A percentile compares a stretch with the other conserved stretches of the same genome.
Conservation (phyloP, 2,888 invertebrate genomes). For the Bruchidius siliquastri region DNA sequence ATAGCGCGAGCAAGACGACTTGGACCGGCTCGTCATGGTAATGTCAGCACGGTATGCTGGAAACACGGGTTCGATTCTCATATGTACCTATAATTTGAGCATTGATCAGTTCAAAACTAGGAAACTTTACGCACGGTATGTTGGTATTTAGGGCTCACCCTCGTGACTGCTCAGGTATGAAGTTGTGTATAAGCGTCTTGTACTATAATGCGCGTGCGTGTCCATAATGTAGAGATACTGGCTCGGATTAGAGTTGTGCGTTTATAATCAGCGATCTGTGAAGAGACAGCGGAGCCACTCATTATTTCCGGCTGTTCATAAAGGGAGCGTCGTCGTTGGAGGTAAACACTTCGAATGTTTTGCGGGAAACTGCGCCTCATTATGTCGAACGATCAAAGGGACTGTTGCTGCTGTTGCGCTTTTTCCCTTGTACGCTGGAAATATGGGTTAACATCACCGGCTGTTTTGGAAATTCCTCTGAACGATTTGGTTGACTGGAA, state of each 20-base stretch:
- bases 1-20: too few relatives aligned
- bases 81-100: too few relatives aligned
- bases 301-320: background rate
- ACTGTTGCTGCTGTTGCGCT: background rate
- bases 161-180: too few relatives aligned
- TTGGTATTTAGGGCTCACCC: too few relatives aligned
- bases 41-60: too few relatives aligned
- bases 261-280: background rate
- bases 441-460: background rate
- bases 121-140: too few relatives aligned
- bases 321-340: background rate
- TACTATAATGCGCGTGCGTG: background rate
- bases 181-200: background rate
- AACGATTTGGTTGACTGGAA: background rate
- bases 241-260: background rate
- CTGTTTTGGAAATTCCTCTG: background rate
- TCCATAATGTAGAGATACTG: background rate
- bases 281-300: background rate
- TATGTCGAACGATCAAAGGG: background rate
- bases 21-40: too few relatives aligned
- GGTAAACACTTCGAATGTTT: background rate
- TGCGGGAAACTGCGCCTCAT: background rate
- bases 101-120: too few relatives aligned
- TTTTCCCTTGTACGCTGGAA: background rate
- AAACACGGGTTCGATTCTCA: too few relatives aligned